Evolutionary conservation across 2,888 invertebrate genomes (phyloP), one percentile per base, ranked within the genome.

Genomic region (Drosophila lutescens): DNA sequence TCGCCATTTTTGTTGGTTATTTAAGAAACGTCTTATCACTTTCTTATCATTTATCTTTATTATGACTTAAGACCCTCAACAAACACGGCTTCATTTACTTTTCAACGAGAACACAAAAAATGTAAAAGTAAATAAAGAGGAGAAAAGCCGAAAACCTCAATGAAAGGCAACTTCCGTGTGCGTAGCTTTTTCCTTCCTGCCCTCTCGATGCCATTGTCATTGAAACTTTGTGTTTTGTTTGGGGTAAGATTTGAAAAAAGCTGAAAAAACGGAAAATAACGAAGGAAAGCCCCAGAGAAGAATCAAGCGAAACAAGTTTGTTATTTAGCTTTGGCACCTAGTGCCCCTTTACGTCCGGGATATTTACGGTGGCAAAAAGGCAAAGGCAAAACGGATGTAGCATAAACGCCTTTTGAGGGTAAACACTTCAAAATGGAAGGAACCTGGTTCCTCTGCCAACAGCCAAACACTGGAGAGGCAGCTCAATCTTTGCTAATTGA

Each of bases 41-140:
- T 85, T 74, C 74, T 89, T 87, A 85, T 85, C 85, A 89, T 85
- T 85, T 87, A 85, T 85, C 89, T 88, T 85, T 85, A 89, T 85
- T 89, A 85, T 76, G 88, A 76, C 85, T 71, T 78, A 75, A 87
- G 88, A 86, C 88, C 89, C 89, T 85, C 74, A 81, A 68, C 78
- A 88, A 87, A 89, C 70, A 85, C 82, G 61, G 72, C 79, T 87
- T 89, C 88, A 85, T 85, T 87, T 87, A 81, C 86, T 79, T 87
- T 89, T 78, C 79, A 78, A 79, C 86, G 66, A 57, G 62, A 66
- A 59, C 59, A 62, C 57, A 57, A 43, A 59, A 65, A 47, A 60
- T 50, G 36, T 47, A 43, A 74, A 59, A 50, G 54, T 55, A 67
- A 60, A 70, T 70, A 57, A 53, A 67, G 59, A 47, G n/a, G 46